Percentiles rank a stretch among this genome's conserved stretches.
These are phyloP conservation scores for Lasioglossum malachurum DNA, from an alignment of 2,888 invertebrate species.

Conservation along the genomic window DNA sequence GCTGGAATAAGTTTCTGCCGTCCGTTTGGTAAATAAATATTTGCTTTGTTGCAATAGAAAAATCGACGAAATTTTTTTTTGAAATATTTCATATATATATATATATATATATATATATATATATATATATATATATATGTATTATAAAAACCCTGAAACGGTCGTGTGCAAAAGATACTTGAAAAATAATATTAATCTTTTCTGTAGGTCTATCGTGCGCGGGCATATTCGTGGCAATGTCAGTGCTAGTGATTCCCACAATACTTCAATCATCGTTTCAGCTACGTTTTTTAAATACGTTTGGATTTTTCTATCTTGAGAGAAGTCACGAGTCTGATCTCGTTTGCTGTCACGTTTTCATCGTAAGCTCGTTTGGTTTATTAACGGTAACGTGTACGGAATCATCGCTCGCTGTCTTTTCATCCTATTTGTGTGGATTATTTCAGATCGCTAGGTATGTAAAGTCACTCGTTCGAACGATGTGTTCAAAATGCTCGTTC, in stretches of 20 bases:
- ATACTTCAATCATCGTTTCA: background rate
- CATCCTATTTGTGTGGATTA: background rate
- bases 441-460: slow-evolving; percentile 32
- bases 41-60: no score
- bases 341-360: background rate
- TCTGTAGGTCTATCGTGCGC: background rate
- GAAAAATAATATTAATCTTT: background rate
- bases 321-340: background rate
- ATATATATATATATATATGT: no score
- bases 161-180: no score
- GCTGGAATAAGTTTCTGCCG: no score
- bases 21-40: no score
- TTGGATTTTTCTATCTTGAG: background rate
- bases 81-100: no score
- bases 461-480: no score
- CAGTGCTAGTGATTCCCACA: background rate
- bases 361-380: background rate
- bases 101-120: no score
- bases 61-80: no score
- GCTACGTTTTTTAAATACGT: background rate
- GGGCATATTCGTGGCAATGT: background rate
- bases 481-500: no score
- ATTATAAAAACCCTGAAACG: no score
- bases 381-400: background rate
- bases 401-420: background rate